Evolutionary conservation across 2,113 vertebrate species (phyloP).

Genomic region (Dipodomys merriami): DNA sequence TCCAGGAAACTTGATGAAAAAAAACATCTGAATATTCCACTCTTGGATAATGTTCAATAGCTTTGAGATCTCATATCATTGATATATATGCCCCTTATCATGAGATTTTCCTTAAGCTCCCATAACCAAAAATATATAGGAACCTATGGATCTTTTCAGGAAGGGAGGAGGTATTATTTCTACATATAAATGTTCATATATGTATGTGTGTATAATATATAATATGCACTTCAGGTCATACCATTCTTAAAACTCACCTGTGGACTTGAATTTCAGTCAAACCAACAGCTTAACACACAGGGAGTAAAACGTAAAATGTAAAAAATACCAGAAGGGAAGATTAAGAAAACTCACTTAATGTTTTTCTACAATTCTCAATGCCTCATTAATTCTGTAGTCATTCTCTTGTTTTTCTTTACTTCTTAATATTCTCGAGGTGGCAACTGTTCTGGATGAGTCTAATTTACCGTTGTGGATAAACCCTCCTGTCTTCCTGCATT

Average conservation of each 20-base stretch:
- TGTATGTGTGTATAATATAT: no score
- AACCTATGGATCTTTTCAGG: neutral
- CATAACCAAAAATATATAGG: neutral
- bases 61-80: neutral
- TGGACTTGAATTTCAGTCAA: neutral
- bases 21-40: neutral
- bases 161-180: no score
- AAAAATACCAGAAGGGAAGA: neutral
- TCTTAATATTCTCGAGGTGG: neutral
- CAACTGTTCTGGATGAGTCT: neutral
- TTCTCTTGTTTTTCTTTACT: neutral
- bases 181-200: no score
- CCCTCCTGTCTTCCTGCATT: neutral
- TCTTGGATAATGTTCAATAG: neutral
- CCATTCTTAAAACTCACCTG: neutral
- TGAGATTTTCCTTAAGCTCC: neutral
- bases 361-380: neutral
- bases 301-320: neutral
- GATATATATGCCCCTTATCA: neutral
- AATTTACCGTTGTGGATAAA: neutral
- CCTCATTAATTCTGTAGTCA: slow-evolving; percentile 41
- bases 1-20: neutral
- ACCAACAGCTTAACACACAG: neutral
- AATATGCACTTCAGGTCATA: neutral
- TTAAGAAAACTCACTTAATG: neutral